Percentiles rank a stretch among this genome's conserved stretches.
phyloP scores from a whole-genome alignment of 2,888 invertebrate species.

The Leucophora obtusa region DNA sequence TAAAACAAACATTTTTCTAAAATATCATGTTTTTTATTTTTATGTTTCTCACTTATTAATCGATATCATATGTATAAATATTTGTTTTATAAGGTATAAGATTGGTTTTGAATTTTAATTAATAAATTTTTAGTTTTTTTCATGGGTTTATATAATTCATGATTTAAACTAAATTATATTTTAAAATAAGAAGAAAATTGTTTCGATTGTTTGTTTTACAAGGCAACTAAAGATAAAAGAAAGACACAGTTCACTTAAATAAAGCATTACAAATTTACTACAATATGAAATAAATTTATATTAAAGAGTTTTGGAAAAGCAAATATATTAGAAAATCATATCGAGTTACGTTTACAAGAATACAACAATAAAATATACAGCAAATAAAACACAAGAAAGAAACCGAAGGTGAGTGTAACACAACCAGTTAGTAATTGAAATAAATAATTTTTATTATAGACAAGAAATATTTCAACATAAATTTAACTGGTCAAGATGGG shows the following conservation, averaged over 20 bases:
- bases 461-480: background rate
- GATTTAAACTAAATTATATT: slow-evolving; percentile 43
- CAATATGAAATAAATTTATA: slow-evolving; percentile 4
- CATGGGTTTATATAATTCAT: slow-evolving; percentile 28
- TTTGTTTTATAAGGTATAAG: slow-evolving; percentile 35
- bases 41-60: slow-evolving; percentile 45
- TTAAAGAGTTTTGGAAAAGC: background rate
- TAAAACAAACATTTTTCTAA: slow-evolving; percentile 10
- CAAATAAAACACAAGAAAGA: background rate
- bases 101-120: slow-evolving; percentile 37
- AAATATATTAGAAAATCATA: background rate
- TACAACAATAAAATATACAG: slow-evolving; percentile 9
- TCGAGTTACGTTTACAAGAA: background rate
- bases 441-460: background rate
- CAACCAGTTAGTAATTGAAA: background rate
- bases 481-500: background rate
- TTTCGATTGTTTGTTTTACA: slow-evolving; percentile 39
- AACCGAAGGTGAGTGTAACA: background rate
- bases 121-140: slow-evolving; percentile 21
- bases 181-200: slow-evolving; percentile 30
- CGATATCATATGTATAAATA: slow-evolving; percentile 52
- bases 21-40: slow-evolving; percentile 42
- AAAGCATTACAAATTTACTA: background rate
- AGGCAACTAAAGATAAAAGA: slow-evolving; percentile 26
- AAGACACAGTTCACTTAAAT: background rate